Evolutionary conservation across 2,888 invertebrate species (phyloP).

Genomic region (Taphrorychus bicolor): DNA sequence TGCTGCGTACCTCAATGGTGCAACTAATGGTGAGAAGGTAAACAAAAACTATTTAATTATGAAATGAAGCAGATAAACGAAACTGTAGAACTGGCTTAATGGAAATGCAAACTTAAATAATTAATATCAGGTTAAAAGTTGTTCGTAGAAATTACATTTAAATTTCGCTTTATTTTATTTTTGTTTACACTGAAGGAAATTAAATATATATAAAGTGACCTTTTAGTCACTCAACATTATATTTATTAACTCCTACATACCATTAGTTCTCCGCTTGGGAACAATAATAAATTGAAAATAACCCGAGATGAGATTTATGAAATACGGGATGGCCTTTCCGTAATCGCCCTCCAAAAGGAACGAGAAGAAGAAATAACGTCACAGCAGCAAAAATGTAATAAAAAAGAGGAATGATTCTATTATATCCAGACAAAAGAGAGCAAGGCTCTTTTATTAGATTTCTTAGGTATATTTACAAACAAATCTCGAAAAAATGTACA

Average conservation of each 20-base stretch:
- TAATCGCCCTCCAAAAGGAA: not conserved
- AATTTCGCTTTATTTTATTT: not conserved
- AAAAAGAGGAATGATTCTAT: slow-evolving; percentile 25
- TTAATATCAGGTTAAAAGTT: not conserved
- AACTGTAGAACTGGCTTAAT: not conserved
- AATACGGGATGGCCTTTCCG: not conserved
- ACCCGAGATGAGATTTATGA: not conserved
- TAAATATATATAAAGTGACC: not conserved
- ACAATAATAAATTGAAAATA: not conserved
- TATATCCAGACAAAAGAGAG: slow-evolving; percentile 26
- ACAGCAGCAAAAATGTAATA: slow-evolving; percentile 16
- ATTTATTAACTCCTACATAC: too few species aligned
- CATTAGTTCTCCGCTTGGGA: not conserved
- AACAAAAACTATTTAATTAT: not conserved
- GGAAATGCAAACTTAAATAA: not conserved
- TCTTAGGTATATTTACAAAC: slow-evolving; percentile 20
- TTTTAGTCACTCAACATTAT: not conserved
- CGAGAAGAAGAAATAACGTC: slow-evolving; percentile 15
- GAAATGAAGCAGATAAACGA: not conserved
- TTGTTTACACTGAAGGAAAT: not conserved
- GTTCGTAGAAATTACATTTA: slow-evolving; percentile 3
- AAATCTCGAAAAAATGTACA: slow-evolving; percentile 19
- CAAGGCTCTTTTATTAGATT: slow-evolving; percentile 23
- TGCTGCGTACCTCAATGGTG: too few species aligned
- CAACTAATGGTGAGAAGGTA: not conserved